These are phyloP conservation scores for Columba guinea DNA, from an alignment of 2,797 vertebrate species.

Conservation along the genomic window DNA sequence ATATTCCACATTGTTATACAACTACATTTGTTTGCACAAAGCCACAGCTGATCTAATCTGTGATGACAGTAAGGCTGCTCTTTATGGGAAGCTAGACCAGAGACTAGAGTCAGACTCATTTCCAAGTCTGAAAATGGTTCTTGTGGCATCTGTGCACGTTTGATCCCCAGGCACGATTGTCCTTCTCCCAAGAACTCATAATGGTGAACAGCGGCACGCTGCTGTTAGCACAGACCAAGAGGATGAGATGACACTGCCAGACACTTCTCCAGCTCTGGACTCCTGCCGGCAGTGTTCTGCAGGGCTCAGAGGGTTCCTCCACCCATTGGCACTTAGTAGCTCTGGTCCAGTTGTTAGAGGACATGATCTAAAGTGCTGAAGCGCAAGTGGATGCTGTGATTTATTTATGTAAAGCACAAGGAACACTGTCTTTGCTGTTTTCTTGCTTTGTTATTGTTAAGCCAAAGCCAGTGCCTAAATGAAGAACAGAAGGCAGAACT, in stretches of 20 bases:
- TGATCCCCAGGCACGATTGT: not conserved
- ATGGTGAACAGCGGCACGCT: not conserved
- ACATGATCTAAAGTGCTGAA: not conserved
- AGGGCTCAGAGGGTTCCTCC: not conserved
- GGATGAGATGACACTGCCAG: not conserved
- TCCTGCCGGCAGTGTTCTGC: not conserved
- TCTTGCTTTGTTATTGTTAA: not conserved
- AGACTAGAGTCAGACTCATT: not conserved
- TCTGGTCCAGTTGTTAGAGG: not conserved
- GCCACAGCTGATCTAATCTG: not conserved
- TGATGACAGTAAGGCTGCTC: not conserved
- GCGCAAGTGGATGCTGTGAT: not conserved
- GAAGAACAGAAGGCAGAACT: conserved; percentile 18
- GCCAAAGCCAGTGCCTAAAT: not conserved
- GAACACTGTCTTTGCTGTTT: rapidly evolving
- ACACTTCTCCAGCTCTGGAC: not conserved
- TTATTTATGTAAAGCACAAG: not conserved
- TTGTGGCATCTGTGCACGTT: not conserved
- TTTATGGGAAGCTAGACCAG: not conserved
- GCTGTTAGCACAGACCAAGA: not conserved
- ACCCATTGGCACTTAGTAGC: not conserved
- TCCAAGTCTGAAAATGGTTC: not conserved
- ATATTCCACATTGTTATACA: not conserved
- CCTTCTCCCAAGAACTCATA: not conserved
- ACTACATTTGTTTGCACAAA: not conserved